A percentile compares a stretch with the other conserved stretches of the same genome.
These are phyloP conservation scores for Eupithecia abbreviata DNA, from an alignment of 2,888 invertebrate genomes.

Conservation along the genomic window DNA sequence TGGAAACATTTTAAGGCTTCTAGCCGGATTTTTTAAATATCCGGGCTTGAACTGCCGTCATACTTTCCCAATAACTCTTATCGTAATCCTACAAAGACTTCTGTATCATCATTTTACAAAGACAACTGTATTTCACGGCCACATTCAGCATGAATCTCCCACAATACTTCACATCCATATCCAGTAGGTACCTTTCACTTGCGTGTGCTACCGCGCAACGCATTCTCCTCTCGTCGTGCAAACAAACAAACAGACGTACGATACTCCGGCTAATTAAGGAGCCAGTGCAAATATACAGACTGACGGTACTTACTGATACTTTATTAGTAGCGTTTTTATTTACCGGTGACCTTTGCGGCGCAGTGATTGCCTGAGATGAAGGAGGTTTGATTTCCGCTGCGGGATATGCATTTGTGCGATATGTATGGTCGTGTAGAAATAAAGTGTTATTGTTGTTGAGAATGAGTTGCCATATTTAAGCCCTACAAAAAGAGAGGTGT, in stretches of 20 bases:
- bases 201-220: background rate
- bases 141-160: background rate
- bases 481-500: too few relatives aligned
- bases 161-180: background rate
- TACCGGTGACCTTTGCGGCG: background rate
- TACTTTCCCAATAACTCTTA: too few relatives aligned
- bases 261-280: constrained; percentile 23
- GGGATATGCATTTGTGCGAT: too few relatives aligned
- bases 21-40: too few relatives aligned
- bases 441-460: too few relatives aligned
- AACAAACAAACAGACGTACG: constrained; percentile 15
- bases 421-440: too few relatives aligned
- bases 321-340: constrained; percentile 4
- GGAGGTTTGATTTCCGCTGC: background rate
- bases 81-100: too few relatives aligned
- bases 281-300: background rate
- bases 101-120: too few relatives aligned
- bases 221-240: constrained; percentile 10
- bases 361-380: background rate
- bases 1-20: too few relatives aligned
- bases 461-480: too few relatives aligned
- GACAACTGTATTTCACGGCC: background rate
- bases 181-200: background rate
- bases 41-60: too few relatives aligned
- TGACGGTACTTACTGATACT: background rate